Base-by-base conservation (phyloP, 2,888 invertebrate genomes). In the Drosophila affinis region DNA sequence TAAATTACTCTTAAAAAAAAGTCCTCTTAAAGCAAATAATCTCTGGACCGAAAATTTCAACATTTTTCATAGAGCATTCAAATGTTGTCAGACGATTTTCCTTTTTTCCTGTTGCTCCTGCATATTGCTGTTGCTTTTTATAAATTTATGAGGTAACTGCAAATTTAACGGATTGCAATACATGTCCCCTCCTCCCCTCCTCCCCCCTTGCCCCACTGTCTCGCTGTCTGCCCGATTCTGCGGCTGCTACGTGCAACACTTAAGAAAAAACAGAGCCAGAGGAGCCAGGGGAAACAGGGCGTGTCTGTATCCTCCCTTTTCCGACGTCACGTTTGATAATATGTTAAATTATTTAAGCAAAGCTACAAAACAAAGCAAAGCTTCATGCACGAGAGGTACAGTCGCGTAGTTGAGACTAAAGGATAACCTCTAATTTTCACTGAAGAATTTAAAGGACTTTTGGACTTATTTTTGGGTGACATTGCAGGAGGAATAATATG, bases 271-370 rank as follows among this genome's bases (percentile, higher is more conserved):
- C 27, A 49, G n/a, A 24, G 24, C 0, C 29, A 29, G 12, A 10
- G 21, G 21, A 21, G 3, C 21, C 21, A 21, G 21, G 3, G 21
- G 21, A 21, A 18, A 12, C 17, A 32, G 10, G 14, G 45, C 27
- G 58, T 45, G 51, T 64, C 61, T 53, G 62, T 64, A 52, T 72
- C 69, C 58, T 60, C 57, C 67, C 77, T 52, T 72, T 72, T 21
- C 14, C 45, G 46, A 47, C 61, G 34, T 54, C 82, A 79, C 76
- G 77, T 81, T 80, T 77, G 73, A 74, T 80, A 80, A 78, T 80
- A 80, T 83, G 72, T 74, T 78, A 71, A 83, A 81, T 81, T 77
- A 82, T 82, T 82, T 83, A 79, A 78, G 76, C 69, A 73, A 68
- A 62, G 59, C 56, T 67, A 34, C 12, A 17, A 29, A 57, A 27